Evolutionary conservation across 2,113 vertebrate species (phyloP).

Genomic region (Bujurquina vittata): DNA sequence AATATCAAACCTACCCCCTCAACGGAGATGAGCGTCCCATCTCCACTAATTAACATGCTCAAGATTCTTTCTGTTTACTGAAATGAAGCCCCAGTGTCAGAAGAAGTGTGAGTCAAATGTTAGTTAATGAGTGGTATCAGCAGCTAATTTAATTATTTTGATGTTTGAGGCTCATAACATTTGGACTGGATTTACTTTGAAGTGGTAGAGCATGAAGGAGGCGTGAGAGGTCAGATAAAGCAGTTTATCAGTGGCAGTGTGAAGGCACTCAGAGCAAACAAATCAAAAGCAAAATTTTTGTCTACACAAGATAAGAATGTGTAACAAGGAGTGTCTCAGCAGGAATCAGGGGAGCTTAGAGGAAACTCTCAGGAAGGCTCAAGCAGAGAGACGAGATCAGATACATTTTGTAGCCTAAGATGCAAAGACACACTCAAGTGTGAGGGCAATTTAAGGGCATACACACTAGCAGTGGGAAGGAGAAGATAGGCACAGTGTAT

Average conservation of each 20-base stretch:
- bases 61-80: background rate
- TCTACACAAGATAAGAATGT: background rate
- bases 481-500: background rate
- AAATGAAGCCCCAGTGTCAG: background rate
- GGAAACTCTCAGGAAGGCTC: background rate
- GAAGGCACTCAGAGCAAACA: background rate
- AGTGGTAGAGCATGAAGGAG: background rate
- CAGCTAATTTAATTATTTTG: background rate
- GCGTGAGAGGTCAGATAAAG: background rate
- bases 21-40: background rate
- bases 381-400: background rate
- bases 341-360: background rate
- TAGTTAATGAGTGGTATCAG: background rate
- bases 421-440: background rate
- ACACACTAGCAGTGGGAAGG: background rate
- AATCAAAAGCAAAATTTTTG: background rate
- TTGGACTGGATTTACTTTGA: background rate
- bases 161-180: background rate
- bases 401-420: background rate
- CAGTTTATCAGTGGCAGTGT: background rate
- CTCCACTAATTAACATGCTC: slow-evolving; percentile 22
- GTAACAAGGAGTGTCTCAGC: background rate
- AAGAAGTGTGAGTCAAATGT: background rate
- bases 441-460: background rate
- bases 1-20: slow-evolving; percentile 13